These are phyloP conservation scores for Punctoribates punctum DNA, from an alignment of 2,888 invertebrate genomes.

Conservation along the genomic window DNA sequence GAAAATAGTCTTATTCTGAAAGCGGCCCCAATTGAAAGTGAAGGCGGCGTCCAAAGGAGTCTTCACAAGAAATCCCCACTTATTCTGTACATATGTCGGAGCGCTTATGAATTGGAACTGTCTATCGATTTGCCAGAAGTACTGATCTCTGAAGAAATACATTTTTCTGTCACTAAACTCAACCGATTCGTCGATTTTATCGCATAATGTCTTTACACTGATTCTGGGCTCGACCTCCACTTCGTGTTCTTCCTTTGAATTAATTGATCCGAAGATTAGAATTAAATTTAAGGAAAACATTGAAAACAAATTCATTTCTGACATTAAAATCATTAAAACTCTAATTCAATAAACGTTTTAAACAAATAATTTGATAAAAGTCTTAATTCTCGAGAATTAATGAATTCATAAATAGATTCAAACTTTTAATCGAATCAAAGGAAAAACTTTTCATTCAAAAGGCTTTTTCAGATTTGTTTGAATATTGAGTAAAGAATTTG, in stretches of 20 bases:
- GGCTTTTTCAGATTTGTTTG: no score
- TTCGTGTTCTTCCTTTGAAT: not conserved
- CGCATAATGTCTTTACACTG: not conserved
- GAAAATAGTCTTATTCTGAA: not conserved
- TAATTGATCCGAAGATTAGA: not conserved
- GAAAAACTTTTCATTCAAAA: no score
- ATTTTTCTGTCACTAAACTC: not conserved
- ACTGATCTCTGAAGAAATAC: not conserved
- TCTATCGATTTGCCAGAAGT: constrained; percentile 7
- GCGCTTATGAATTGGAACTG: not conserved
- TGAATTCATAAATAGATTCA: no score
- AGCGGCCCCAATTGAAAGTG: not conserved
- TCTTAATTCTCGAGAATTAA: no score
- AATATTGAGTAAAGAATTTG: no score
- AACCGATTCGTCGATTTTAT: not conserved
- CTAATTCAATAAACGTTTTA: not conserved
- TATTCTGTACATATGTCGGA: not conserved
- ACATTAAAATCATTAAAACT: not conserved
- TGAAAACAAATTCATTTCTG: not conserved
- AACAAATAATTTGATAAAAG: no score
- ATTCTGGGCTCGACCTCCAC: not conserved
- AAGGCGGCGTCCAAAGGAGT: constrained; percentile 5
- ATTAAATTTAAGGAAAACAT: not conserved
- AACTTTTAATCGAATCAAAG: no score
- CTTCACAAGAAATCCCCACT: not conserved